Conservation (phyloP, 2,888 invertebrate genomes). For the Pogonocherus hispidulus region DNA sequence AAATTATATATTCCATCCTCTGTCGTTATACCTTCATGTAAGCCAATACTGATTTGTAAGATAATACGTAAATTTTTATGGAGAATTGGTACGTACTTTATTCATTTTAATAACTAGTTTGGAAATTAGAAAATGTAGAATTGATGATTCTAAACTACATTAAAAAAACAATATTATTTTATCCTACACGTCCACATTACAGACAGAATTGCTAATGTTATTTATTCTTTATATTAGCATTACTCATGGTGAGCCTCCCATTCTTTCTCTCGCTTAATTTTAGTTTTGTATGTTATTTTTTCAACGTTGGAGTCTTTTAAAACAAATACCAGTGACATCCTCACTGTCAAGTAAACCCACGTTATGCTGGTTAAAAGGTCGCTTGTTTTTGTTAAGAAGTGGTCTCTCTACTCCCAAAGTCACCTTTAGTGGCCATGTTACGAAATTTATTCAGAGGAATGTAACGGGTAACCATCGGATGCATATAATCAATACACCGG, state of each 20-base stretch:
- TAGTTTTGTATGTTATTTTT: slow-evolving; percentile 55
- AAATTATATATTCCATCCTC: too few relatives aligned
- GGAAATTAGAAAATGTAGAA: too few relatives aligned
- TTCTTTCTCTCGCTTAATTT: slow-evolving; percentile 47
- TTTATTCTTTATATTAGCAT: slow-evolving; percentile 42
- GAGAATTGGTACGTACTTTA: too few relatives aligned
- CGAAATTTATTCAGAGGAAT: slow-evolving; percentile 49
- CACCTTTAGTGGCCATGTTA: slow-evolving; percentile 55
- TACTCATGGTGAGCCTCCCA: slow-evolving; percentile 40
- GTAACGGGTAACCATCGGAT: slow-evolving; percentile 27
- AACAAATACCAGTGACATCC: slow-evolving; percentile 59
- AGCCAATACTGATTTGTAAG: too few relatives aligned
- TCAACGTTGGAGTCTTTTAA: slow-evolving; percentile 58
- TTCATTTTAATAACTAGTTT: too few relatives aligned
- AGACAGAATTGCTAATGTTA: slow-evolving; percentile 25
- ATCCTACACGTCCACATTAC: background rate
- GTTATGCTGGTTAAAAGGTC: slow-evolving; percentile 57
- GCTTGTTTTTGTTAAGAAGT: slow-evolving; percentile 55
- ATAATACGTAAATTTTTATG: too few relatives aligned
- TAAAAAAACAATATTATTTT: too few relatives aligned
- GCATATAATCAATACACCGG: background rate
- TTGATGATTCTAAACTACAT: too few relatives aligned
- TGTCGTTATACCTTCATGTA: too few relatives aligned
- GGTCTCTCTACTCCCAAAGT: slow-evolving; percentile 52
- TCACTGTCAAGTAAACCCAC: slow-evolving; percentile 59